Evolutionary conservation across 2,888 invertebrate species (phyloP), one percentile per base, ranked within the genome.

Genomic region (Frankliniella intonsa): DNA sequence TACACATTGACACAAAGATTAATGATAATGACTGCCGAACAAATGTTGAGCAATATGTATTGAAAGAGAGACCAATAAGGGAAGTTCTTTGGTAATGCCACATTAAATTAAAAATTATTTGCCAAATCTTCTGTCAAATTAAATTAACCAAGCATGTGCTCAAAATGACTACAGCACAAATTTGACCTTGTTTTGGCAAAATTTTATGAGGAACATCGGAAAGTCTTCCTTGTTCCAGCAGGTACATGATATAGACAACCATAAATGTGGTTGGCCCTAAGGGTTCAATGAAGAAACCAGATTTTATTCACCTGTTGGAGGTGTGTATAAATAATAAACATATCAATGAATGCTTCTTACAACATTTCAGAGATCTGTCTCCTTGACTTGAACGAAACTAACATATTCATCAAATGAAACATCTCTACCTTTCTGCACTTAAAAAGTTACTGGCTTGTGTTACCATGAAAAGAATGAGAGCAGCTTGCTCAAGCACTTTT

Each of bases 101-200:
- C 51, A 55, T 49, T 14, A 27, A 3, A 38, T 80, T 80, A 55
- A 27, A 80, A 10, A 51, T 51, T 25, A 50, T 50, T 27, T 80
- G 49, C 27, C n/a, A 80, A 80, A n/a, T 38, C n/a, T 10, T 22
- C 49, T 38, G 22, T 80, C 38, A 79, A 79, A 3, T 49, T 80
- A 80, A 14, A 50, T 55, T 76, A 76, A 76, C 69, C 22, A 76
- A 76, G 69, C 69, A 22, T 76, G 69, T 76, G 69, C 69, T 76
- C 25, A 25, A 10, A n/a, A 25, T 76, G 69, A 76, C 69, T 76
- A 25, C 69, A 76, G 69, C 69, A 76, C 69, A 76, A 76, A 25
- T 12, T 62, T 14, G 19, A 22, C 69, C 25, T 76, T 22, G 69
- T 11, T 76, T n/a, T 76, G 38, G 38, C 38, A 38, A 38, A 38